These are phyloP conservation scores for Vireo altiloquus DNA, from an alignment of 2,113 vertebrate species.

Conservation along the genomic window DNA sequence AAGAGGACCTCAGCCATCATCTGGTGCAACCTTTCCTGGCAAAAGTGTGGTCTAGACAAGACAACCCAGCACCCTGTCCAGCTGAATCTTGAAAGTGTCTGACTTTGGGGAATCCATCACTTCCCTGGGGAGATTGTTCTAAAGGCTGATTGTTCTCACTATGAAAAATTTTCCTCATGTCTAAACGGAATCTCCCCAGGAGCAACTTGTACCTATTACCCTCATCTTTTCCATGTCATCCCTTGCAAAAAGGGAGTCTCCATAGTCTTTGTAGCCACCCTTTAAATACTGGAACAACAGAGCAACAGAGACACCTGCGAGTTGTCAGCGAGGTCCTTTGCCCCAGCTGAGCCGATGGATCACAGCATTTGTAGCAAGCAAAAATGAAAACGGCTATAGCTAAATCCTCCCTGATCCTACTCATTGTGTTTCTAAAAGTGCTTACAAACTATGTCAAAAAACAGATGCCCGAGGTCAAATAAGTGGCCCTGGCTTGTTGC, in stretches of 20 bases:
- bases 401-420: background rate
- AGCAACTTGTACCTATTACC: background rate
- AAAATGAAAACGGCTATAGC: background rate
- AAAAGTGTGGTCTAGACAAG: background rate
- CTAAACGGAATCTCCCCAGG: background rate
- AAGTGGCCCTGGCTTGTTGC: background rate
- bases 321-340: background rate
- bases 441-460: background rate
- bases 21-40: background rate
- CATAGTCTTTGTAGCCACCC: background rate
- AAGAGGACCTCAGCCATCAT: background rate
- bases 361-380: background rate
- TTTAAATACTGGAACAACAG: background rate
- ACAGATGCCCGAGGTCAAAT: background rate
- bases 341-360: background rate
- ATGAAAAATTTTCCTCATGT: background rate
- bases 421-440: background rate
- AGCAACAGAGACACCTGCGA: background rate
- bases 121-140: background rate
- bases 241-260: background rate
- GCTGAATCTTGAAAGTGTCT: background rate
- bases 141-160: background rate
- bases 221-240: background rate
- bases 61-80: background rate
- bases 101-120: background rate